A percentile compares a stretch with the other conserved stretches of the same genome.
Conservation (phyloP, 53 echinoderm and acorn worm genomes). For the Echinometra lucunter region DNA sequence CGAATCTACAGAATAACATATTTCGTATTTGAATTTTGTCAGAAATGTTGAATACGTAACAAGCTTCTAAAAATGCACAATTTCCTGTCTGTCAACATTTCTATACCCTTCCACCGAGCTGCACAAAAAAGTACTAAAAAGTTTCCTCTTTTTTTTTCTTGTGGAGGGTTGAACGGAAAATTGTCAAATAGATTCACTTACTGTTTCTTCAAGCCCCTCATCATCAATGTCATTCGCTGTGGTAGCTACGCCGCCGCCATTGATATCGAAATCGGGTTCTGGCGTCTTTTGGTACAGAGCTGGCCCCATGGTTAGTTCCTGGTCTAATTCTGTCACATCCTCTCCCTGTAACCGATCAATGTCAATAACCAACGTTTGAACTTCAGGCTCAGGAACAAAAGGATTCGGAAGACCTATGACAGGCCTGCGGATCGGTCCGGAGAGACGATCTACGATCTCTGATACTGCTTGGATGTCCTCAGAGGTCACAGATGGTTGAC, state of each 20-base stretch:
- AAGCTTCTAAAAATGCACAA: no score
- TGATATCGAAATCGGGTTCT: background rate
- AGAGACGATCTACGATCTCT: background rate
- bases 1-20: no score
- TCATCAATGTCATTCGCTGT: no score
- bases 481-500: background rate
- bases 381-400: background rate
- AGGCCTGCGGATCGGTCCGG: background rate
- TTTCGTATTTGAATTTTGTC: no score
- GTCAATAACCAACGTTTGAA: background rate
- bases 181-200: no score
- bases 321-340: background rate
- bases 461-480: background rate
- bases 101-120: no score
- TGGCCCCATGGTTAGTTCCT: background rate
- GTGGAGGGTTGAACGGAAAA: no score
- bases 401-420: background rate
- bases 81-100: no score
- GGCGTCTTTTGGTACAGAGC: background rate
- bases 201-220: no score
- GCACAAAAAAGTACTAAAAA: no score
- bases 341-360: background rate
- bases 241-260: background rate
- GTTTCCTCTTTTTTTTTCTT: no score
- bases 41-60: no score